These are phyloP conservation scores for Takifugu flavidus DNA, from an alignment of 2,113 vertebrate genomes.

Conservation along the genomic window DNA sequence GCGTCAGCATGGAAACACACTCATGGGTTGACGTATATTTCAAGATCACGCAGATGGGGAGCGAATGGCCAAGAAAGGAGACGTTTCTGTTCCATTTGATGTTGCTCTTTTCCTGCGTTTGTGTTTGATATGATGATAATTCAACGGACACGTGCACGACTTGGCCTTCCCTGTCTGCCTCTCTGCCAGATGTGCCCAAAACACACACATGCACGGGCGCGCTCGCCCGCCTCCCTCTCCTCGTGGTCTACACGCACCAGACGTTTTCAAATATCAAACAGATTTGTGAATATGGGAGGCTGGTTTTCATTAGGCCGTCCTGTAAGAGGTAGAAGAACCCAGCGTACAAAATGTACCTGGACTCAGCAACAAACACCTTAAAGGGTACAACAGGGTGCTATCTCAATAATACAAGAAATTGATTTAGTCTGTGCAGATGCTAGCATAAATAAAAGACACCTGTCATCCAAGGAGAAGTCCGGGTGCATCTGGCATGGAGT, in stretches of 20 bases:
- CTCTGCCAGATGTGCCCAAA: neutral
- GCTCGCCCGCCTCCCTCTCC: neutral
- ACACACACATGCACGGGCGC: neutral
- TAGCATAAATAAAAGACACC: neutral
- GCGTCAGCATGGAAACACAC: neutral
- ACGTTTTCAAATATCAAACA: conserved; percentile 27
- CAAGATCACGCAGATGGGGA: neutral
- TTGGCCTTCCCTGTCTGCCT: neutral
- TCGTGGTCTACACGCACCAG: conserved; percentile 12
- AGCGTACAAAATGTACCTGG: conserved; percentile 23
- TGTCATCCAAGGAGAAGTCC: no score
- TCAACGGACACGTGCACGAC: neutral
- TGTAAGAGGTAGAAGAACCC: conserved; percentile 16
- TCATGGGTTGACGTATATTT: neutral
- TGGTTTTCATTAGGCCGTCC: conserved; percentile 23
- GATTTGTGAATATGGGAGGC: conserved; percentile 1
- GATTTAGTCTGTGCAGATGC: neutral
- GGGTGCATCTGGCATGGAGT: no score
- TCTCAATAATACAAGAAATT: neutral
- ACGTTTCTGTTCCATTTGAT: neutral
- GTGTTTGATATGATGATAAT: neutral
- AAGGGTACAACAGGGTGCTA: neutral
- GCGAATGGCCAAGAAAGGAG: no score
- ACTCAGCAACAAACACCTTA: neutral
- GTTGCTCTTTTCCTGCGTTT: neutral